Evolutionary conservation across 2,888 invertebrate species (phyloP), one percentile per base, ranked within the genome.

Genomic region (Dinocampus coccinellae): DNA sequence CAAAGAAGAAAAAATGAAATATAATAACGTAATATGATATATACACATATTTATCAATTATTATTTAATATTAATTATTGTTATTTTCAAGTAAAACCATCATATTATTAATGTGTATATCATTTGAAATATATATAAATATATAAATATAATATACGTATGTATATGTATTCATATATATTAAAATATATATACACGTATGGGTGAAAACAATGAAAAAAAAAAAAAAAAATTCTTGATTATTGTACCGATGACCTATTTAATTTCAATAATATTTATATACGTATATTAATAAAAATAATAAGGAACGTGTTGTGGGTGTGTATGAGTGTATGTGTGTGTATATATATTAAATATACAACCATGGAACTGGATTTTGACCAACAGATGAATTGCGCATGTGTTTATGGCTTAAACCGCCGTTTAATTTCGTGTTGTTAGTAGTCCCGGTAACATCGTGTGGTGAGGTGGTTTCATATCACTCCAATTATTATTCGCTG

Each of bases 361-460:
- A 1, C n/a, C 47, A n/a, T 29, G 7, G 7, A 29, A 7, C 3
- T 29, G 47, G 1, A 47, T 47, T 47, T 47, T 47, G 16, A 7
- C n/a, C 7, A 47, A 3, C 20, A 9, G 7, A 3, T 47, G 16
- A 1, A 4, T 58, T 39, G 77, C 75, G 76, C 77, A 75, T 73
- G 75, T 75, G 72, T 39, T n/a, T 34, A 1, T 6, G 4, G 26
- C 11, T 20, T 20, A 36, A 76, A 73, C 72, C 70, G 73, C 76
- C 76, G 73, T 78, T 77, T 73, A 77, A 77, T 75, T 74, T 74
- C 77, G 76, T 75, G 26, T 58, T 77, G 76, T 79, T 80, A 81
- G 81, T 80, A 81, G 78, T 76, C 70, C 77, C 77, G 78, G 75
- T 73, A 75, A 76, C 76, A 72, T 75, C 74, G 74, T 69, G 69